These are phyloP conservation scores for Enhydra lutris DNA, from an alignment of 2,113 vertebrate species.

Conservation along the genomic window DNA sequence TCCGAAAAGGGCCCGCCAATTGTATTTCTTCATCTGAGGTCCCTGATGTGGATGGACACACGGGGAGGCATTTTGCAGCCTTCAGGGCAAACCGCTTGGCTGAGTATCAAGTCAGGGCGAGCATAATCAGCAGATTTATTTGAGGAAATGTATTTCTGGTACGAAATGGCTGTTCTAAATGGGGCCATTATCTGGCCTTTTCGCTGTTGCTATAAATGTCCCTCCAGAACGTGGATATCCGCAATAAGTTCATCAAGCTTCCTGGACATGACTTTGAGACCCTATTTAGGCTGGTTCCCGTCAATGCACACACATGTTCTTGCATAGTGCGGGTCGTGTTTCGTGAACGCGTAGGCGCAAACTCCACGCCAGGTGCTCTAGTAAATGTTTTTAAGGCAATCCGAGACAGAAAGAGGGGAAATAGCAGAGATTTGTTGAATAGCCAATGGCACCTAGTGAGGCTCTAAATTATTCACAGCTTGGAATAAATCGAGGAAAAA, in stretches of 20 bases:
- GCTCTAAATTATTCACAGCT: not conserved
- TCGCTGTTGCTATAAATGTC: not conserved
- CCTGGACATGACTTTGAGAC: not conserved
- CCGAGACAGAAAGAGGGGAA: not conserved
- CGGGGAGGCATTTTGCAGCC: not conserved
- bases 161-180: constrained; percentile 34
- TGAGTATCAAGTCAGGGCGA: rapidly evolving
- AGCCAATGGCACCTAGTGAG: not conserved
- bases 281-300: not conserved
- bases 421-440: not conserved
- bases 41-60: not conserved
- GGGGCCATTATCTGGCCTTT: constrained; percentile 40
- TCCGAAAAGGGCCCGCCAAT: not conserved
- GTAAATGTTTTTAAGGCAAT: not conserved
- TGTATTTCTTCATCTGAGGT: not conserved
- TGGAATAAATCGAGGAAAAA: not conserved
- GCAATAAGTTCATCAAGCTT: not conserved
- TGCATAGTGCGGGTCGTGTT: not conserved
- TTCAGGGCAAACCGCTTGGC: not conserved
- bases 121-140: not conserved
- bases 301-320: not conserved
- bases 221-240: not conserved
- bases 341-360: not conserved
- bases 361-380: not conserved
- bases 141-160: constrained; percentile 32